Conservation (phyloP, 2,888 invertebrate species). For the Calliopum simillimum region DNA sequence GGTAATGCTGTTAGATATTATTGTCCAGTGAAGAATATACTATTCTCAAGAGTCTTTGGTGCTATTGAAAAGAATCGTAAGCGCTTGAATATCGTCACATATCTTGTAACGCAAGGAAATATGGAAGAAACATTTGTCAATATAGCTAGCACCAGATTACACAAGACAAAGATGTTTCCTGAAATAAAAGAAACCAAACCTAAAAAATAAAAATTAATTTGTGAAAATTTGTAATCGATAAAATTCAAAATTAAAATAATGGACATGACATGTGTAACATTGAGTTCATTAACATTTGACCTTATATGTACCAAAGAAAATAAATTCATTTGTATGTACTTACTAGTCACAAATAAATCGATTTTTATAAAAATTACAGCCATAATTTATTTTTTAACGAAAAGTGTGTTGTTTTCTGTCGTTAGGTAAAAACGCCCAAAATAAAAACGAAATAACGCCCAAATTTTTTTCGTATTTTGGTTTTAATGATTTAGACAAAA, state of each 20-base stretch:
- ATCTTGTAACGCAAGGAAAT: constrained; percentile 81
- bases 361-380: too few relatives aligned
- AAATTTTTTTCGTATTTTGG: too few relatives aligned
- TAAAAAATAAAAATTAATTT: not conserved
- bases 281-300: too few relatives aligned
- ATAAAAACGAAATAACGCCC: too few relatives aligned
- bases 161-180: not conserved
- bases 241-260: not conserved
- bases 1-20: constrained; percentile 77
- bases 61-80: constrained; percentile 74
- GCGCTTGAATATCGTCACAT: constrained; percentile 75
- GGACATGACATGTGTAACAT: too few relatives aligned
- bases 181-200: not conserved
- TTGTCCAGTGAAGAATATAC: constrained; percentile 69
- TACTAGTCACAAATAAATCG: too few relatives aligned
- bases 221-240: not conserved
- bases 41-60: constrained; percentile 77
- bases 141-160: constrained; percentile 10
- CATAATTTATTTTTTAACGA: too few relatives aligned
- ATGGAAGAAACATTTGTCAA: constrained; percentile 74
- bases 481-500: too few relatives aligned
- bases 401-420: too few relatives aligned
- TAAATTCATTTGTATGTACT: too few relatives aligned
- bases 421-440: too few relatives aligned
- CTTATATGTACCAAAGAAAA: too few relatives aligned